A percentile compares a stretch with the other conserved stretches of the same genome.
Evolutionary conservation across 2,797 vertebrate genomes (phyloP).

Genomic region (Eurystomus glaucurus): DNA sequence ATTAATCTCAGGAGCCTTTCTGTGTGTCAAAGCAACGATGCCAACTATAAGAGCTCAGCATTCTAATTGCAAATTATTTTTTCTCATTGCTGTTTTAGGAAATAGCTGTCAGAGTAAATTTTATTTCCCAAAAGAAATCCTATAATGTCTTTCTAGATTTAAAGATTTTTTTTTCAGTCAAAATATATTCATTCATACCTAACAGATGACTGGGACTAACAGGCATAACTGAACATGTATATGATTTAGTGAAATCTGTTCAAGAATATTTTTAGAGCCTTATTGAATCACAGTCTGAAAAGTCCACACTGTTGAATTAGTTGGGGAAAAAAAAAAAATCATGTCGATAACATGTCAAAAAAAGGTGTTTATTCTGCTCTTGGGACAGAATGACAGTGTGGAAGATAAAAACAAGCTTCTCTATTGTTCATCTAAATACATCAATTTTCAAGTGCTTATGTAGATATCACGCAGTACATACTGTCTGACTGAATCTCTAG

Average conservation of each 20-base stretch:
- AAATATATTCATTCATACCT: background rate
- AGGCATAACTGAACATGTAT: background rate
- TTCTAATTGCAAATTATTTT: background rate
- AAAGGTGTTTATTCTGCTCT: fast-evolving
- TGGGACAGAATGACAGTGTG: background rate
- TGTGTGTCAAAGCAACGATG: background rate
- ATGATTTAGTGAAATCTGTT: slow-evolving; percentile 3
- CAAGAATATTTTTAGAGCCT: background rate
- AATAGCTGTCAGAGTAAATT: background rate
- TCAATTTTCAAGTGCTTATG: background rate
- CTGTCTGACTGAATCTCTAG: background rate
- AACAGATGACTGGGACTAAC: background rate
- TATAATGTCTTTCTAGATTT: background rate
- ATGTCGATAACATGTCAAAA: background rate
- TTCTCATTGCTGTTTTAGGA: background rate
- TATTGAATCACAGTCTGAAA: background rate
- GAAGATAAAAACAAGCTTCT: background rate
- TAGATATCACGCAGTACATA: background rate
- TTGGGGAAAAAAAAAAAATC: background rate
- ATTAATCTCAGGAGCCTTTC: background rate
- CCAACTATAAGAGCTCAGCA: background rate
- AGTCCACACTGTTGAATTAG: background rate
- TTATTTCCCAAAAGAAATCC: background rate
- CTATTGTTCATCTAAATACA: background rate
- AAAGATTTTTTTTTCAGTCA: background rate